A percentile compares a stretch with the other conserved stretches of the same genome.
Conservation (phyloP, 2,888 invertebrate genomes). For the Cheilosia soror region DNA sequence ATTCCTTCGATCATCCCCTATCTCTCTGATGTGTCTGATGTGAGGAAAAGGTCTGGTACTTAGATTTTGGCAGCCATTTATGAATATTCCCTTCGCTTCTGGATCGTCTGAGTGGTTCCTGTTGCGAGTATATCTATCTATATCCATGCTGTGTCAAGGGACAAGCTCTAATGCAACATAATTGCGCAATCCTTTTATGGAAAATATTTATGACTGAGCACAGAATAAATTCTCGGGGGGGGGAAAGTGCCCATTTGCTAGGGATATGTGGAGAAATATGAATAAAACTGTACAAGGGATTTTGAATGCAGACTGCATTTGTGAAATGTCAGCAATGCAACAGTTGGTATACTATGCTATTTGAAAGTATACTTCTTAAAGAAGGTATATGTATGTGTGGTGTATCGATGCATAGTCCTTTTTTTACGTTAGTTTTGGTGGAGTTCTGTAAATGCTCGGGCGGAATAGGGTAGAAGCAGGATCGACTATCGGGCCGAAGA, state of each 20-base stretch:
- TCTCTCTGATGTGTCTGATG: slow-evolving; percentile 31
- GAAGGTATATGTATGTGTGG: neutral
- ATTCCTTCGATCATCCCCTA: slow-evolving; percentile 58
- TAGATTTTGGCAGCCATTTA: slow-evolving; percentile 32
- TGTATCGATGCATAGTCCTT: neutral
- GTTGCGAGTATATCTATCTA: neutral
- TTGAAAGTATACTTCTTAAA: neutral
- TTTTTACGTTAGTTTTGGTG: neutral
- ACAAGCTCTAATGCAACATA: slow-evolving; percentile 68
- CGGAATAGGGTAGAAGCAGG: neutral
- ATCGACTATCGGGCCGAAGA: neutral
- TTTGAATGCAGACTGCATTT: slow-evolving; percentile 9
- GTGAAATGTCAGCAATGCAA: slow-evolving; percentile 35
- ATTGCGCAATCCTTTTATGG: slow-evolving; percentile 71
- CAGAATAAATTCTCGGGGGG: slow-evolving; percentile 56
- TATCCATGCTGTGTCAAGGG: slow-evolving; percentile 27
- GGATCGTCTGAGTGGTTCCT: slow-evolving; percentile 18
- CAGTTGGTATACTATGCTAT: slow-evolving; percentile 27
- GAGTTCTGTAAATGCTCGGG: neutral
- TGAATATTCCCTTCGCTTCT: slow-evolving; percentile 25
- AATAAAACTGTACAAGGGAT: neutral
- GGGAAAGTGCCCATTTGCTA: slow-evolving; percentile 12
- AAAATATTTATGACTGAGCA: slow-evolving; percentile 64
- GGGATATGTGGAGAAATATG: slow-evolving; percentile 6
- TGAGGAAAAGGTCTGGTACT: slow-evolving; percentile 5